Percentiles rank a stretch among this genome's conserved stretches.
Conservation (phyloP, 2,113 vertebrate genomes). For the Coturnix japonica region DNA sequence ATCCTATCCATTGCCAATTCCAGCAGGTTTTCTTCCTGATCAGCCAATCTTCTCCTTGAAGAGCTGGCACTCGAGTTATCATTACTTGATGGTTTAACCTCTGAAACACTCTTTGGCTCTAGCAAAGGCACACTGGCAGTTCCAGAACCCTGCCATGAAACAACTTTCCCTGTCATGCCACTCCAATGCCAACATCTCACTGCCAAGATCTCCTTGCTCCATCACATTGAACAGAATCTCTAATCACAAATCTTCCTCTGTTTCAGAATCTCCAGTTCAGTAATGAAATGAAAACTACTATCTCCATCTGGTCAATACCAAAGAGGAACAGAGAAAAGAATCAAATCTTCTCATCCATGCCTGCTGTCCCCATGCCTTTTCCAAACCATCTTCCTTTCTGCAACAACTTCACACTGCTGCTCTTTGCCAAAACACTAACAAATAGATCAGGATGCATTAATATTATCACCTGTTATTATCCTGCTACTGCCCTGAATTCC, state of each 20-base stretch:
- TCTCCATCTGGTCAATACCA: not conserved
- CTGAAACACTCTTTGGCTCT: not conserved
- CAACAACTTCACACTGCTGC: not conserved
- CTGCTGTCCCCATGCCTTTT: not conserved
- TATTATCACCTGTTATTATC: not conserved
- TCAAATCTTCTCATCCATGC: not conserved
- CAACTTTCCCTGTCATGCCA: not conserved
- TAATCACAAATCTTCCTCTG: not conserved
- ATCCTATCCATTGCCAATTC: not conserved
- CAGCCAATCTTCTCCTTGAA: not conserved
- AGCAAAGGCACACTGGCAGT: not conserved
- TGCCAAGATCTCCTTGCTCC: not conserved
- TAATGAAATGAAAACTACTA: not conserved
- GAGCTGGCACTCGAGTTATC: not conserved
- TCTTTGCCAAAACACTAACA: not conserved
- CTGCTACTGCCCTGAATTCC: not conserved
- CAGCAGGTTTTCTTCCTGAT: not conserved
- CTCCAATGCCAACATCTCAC: not conserved
- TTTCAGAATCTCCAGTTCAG: not conserved
- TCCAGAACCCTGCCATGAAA: not conserved
- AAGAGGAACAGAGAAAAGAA: not conserved
- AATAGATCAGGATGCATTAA: not conserved
- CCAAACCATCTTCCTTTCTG: not conserved
- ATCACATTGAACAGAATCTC: not conserved
- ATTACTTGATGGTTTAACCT: not conserved